phyloP scores from a whole-genome alignment of 1,140 invertebrate genomes.

The Drosophila tani region DNA sequence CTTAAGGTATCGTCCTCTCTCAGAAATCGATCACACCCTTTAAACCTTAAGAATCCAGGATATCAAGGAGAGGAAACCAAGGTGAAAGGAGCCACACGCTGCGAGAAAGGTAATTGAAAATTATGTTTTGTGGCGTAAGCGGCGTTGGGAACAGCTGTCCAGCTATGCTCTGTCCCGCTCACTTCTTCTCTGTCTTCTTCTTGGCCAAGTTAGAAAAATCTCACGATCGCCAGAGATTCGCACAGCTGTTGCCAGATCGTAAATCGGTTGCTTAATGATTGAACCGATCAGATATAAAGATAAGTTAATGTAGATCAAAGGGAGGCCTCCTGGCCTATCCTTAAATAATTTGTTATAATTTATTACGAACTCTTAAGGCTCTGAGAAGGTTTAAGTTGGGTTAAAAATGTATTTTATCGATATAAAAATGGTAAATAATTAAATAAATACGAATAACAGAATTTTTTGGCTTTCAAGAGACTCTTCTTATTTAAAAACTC shows the following conservation, averaged over 20 bases:
- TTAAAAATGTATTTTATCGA: no score
- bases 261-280: constrained; percentile 25
- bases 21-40: background rate
- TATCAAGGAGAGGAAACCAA: constrained; percentile 16
- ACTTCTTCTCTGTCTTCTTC: background rate
- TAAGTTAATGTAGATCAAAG: constrained; percentile 28
- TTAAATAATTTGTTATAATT: background rate
- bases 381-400: no score
- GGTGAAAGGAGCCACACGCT: constrained; percentile 81
- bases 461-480: no score
- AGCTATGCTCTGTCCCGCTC: background rate
- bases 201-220: constrained; percentile 36
- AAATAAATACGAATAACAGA: no score
- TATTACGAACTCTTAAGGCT: background rate
- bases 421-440: no score
- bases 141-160: constrained; percentile 62
- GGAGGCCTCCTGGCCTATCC: background rate
- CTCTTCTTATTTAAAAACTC: no score
- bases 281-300: constrained; percentile 18
- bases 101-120: constrained; percentile 83
- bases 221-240: constrained; percentile 32
- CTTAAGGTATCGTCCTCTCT: no score
- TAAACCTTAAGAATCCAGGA: background rate
- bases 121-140: constrained; percentile 81
- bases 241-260: constrained; percentile 44